Percentiles rank a stretch among this genome's conserved stretches.
Evolutionary conservation across 2,113 vertebrate genomes (phyloP).

Genomic region (Podocnemis expansa): DNA sequence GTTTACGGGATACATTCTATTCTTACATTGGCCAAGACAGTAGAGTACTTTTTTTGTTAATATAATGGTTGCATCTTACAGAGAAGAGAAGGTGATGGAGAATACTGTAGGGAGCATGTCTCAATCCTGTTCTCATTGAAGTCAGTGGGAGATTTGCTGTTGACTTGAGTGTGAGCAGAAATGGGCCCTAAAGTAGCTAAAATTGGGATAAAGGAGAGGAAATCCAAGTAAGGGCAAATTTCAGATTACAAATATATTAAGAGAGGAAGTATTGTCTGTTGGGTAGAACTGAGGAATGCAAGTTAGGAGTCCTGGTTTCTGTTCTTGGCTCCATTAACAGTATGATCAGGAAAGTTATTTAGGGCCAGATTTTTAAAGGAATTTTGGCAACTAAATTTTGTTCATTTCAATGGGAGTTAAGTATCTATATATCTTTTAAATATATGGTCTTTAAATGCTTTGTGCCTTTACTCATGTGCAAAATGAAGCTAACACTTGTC

Average conservation of each 20-base stretch:
- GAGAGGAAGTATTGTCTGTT: neutral
- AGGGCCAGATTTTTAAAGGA: too few species aligned
- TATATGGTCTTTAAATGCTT: neutral
- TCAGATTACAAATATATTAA: neutral
- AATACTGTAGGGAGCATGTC: neutral
- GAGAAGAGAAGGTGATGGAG: neutral
- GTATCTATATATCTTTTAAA: neutral
- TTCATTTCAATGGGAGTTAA: neutral
- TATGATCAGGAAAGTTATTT: neutral
- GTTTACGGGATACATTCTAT: neutral
- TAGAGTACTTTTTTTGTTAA: neutral
- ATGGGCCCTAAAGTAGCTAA: neutral
- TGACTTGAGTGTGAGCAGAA: neutral
- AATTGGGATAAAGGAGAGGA: neutral
- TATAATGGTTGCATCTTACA: neutral
- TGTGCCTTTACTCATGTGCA: neutral
- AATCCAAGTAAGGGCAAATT: neutral
- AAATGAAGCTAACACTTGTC: neutral
- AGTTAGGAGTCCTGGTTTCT: neutral
- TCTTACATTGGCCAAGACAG: neutral
- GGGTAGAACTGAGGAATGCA: neutral
- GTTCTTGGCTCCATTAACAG: neutral
- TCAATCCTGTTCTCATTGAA: neutral
- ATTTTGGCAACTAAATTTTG: too few species aligned
- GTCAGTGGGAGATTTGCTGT: fast-evolving